These are phyloP conservation scores for Lagorchestes hirsutus DNA, from an alignment of 2,797 vertebrate species.

Conservation along the genomic window DNA sequence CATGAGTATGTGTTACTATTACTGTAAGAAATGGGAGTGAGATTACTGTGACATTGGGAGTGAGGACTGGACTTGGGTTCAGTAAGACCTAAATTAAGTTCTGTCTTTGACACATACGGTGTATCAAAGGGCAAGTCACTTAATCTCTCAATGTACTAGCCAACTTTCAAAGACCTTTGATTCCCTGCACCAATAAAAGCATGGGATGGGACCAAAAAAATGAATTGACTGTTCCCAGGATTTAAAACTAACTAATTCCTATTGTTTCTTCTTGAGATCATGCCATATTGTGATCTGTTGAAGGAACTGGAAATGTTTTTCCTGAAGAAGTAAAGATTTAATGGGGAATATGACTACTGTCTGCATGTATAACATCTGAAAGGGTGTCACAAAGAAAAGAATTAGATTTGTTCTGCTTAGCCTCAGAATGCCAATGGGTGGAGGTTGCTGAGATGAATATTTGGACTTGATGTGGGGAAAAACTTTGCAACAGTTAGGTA, in stretches of 20 bases:
- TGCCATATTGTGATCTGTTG: background rate
- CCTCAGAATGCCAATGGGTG: background rate
- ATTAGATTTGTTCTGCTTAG: background rate
- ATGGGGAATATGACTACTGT: background rate
- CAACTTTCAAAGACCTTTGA: background rate
- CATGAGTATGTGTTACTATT: background rate
- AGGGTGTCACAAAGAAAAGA: background rate
- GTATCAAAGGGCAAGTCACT: slow-evolving; percentile 31
- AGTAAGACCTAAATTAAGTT: slow-evolving; percentile 10
- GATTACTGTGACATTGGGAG: background rate
- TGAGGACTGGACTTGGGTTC: slow-evolving; percentile 6
- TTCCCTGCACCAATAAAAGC: background rate
- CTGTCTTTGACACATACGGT: background rate
- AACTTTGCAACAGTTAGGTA: background rate
- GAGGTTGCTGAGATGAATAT: background rate
- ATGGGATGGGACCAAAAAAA: background rate
- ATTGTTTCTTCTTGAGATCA: background rate
- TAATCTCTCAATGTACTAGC: background rate
- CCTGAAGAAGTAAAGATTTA: background rate
- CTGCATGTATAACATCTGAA: background rate
- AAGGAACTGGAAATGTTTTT: background rate
- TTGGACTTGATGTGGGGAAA: background rate
- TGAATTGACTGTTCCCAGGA: background rate
- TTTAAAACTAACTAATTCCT: background rate
- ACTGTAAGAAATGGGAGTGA: slow-evolving; percentile 27